phyloP scores from a whole-genome alignment of 2,888 invertebrate species.

The Chloroclysta siterata region DNA sequence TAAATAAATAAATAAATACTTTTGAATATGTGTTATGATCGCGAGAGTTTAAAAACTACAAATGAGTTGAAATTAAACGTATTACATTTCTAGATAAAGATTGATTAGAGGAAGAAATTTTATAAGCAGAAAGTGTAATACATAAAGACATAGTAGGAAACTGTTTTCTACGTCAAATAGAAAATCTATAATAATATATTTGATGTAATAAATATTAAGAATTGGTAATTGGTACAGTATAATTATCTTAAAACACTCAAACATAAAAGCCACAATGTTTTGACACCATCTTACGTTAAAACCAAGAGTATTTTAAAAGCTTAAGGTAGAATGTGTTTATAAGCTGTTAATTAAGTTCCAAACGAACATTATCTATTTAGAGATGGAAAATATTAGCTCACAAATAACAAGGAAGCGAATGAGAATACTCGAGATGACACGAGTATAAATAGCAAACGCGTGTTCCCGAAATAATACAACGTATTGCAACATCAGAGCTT shows the following conservation, averaged over 20 bases:
- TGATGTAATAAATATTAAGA: too few relatives aligned
- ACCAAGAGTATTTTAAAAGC: constrained; percentile 15
- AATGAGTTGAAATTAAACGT: too few relatives aligned
- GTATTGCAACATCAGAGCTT: constrained; percentile 22
- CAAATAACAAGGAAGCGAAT: constrained; percentile 44
- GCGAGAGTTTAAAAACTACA: too few relatives aligned
- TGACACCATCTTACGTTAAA: constrained; percentile 21
- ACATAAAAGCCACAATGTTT: constrained; percentile 16
- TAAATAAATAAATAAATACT: too few relatives aligned
- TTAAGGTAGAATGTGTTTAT: constrained; percentile 28
- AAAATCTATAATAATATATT: too few relatives aligned
- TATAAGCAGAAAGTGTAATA: too few relatives aligned
- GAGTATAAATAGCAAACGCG: constrained; percentile 34
- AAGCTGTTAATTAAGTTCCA: constrained; percentile 38
- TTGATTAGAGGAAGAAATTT: too few relatives aligned
- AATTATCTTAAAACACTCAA: constrained; percentile 1
- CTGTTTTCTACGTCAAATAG: too few relatives aligned
- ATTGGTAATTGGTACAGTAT: too few relatives aligned
- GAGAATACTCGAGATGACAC: constrained; percentile 41
- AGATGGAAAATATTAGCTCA: constrained; percentile 40
- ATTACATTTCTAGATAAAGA: too few relatives aligned
- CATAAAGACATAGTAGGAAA: too few relatives aligned
- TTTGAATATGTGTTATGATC: too few relatives aligned
- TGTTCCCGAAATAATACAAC: constrained; percentile 32
- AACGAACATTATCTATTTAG: constrained; percentile 39